These are phyloP conservation scores for Paguma larvata DNA, from an alignment of 2,797 vertebrate species.

Conservation along the genomic window DNA sequence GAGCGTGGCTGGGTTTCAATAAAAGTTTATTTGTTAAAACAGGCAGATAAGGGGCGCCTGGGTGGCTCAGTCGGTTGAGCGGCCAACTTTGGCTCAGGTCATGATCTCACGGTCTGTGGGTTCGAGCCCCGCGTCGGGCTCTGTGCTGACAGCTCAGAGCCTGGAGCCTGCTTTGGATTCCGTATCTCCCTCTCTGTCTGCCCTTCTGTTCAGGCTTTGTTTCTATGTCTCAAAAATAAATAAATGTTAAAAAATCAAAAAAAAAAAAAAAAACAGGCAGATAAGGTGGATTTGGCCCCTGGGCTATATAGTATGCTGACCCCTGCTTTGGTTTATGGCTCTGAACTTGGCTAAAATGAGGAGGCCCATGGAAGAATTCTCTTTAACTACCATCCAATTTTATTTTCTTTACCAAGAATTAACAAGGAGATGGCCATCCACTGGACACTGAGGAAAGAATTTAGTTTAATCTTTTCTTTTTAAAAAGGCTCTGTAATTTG, in stretches of 20 bases:
- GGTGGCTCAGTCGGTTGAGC: too few relatives aligned
- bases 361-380: not conserved
- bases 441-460: not conserved
- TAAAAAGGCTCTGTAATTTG: not conserved
- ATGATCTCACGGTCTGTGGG: too few relatives aligned
- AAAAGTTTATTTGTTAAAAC: conserved; percentile 23
- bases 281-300: not conserved
- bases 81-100: too few relatives aligned
- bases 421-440: not conserved
- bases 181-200: too few relatives aligned
- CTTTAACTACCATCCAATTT: not conserved
- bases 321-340: not conserved
- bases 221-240: too few relatives aligned
- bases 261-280: not conserved
- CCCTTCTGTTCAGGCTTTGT: too few relatives aligned
- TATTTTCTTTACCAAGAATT: not conserved
- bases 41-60: not conserved
- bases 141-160: too few relatives aligned
- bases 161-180: too few relatives aligned
- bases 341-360: not conserved
- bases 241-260: too few relatives aligned
- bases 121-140: too few relatives aligned
- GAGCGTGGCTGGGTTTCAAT: not conserved
- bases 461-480: conserved; percentile 1
- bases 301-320: not conserved